A percentile compares a stretch with the other conserved stretches of the same genome.
phyloP scores from a whole-genome alignment of 1,140 invertebrate genomes.

The Euura lappo region DNA sequence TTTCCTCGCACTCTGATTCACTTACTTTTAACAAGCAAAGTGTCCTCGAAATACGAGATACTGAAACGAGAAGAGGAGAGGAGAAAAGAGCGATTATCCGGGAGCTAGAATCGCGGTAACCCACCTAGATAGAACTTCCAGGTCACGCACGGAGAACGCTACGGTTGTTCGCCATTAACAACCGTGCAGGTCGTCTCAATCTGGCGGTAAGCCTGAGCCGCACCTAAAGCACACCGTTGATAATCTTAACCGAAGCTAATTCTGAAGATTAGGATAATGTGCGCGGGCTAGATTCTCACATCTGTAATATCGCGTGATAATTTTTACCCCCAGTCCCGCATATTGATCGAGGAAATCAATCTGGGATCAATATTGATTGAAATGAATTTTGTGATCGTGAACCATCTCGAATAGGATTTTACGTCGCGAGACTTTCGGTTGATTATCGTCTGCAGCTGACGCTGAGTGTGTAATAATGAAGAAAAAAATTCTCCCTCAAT shows the following conservation, averaged over 20 bases:
- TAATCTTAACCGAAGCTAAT: neutral
- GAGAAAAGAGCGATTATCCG: constrained; percentile 9
- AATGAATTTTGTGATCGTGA: neutral
- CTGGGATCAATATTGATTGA: neutral
- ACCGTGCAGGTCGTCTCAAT: constrained; percentile 13
- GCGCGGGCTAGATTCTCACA: neutral
- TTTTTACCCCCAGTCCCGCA: neutral
- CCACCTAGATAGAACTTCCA: constrained; percentile 9
- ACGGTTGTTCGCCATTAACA: constrained; percentile 16
- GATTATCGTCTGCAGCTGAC: no score
- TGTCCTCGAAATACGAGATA: no score
- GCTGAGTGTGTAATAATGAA: no score
- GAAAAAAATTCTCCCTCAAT: neutral
- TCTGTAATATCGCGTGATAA: neutral
- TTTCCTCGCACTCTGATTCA: no score
- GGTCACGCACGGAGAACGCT: neutral
- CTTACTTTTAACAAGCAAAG: no score
- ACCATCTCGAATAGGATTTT: no score
- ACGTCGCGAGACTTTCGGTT: no score
- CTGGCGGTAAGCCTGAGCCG: neutral
- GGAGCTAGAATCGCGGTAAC: constrained; percentile 15
- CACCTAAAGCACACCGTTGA: neutral
- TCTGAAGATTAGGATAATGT: neutral
- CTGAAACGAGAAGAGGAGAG: neutral
- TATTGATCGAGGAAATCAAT: neutral